Conservation (phyloP, 2,797 vertebrate genomes). For the Peromyscus melanophrys region DNA sequence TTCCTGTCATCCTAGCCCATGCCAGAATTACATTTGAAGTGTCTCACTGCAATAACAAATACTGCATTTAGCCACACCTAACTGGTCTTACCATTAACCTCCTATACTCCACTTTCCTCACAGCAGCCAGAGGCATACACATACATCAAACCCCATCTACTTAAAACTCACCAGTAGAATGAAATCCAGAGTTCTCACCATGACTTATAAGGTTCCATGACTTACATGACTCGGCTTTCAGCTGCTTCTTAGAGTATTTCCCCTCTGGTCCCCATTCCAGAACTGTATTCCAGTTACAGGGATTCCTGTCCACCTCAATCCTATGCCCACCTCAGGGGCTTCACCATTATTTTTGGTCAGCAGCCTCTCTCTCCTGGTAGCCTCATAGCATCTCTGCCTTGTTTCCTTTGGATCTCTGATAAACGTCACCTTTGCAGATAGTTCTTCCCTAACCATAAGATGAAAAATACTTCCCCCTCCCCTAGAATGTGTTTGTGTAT, state of each 20-base stretch:
- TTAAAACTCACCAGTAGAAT: slow-evolving; percentile 16
- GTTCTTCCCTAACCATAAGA: slow-evolving; percentile 14
- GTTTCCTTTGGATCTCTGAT: slow-evolving; percentile 30
- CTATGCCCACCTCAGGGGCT: background rate
- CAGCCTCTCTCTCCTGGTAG: slow-evolving; percentile 14
- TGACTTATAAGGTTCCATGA: slow-evolving; percentile 3
- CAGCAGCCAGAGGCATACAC: slow-evolving; percentile 28
- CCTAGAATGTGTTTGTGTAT: background rate
- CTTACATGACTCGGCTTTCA: background rate
- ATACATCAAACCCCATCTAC: slow-evolving; percentile 49
- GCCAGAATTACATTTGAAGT: slow-evolving; percentile 48
- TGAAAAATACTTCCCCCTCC: background rate
- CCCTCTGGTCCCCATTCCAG: background rate
- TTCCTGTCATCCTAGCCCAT: background rate
- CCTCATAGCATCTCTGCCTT: background rate
- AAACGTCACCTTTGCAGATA: background rate
- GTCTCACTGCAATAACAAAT: background rate
- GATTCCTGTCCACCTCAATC: background rate
- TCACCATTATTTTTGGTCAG: slow-evolving; percentile 38
- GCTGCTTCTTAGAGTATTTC: background rate
- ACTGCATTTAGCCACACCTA: background rate
- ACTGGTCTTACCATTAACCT: slow-evolving; percentile 29
- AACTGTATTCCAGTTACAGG: background rate
- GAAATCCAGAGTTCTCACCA: slow-evolving; percentile 37
- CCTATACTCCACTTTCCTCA: slow-evolving; percentile 46